Conservation (phyloP, 2,797 vertebrate species). For the Nannoperca obscura region DNA sequence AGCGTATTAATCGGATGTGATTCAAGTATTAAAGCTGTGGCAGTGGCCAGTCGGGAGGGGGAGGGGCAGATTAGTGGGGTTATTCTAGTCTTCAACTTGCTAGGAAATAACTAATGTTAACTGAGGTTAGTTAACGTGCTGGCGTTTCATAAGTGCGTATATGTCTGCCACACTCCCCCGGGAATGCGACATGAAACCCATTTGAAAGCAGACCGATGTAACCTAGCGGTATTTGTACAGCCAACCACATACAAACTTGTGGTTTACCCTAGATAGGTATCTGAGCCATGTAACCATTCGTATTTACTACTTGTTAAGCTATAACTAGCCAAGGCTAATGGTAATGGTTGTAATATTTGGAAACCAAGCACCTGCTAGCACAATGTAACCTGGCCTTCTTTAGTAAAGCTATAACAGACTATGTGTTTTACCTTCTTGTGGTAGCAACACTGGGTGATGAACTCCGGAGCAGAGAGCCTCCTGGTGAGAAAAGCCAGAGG, state of each 20-base stretch:
- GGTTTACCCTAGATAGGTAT: background rate
- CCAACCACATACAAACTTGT: background rate
- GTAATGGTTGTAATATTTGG: background rate
- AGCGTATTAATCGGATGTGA: conserved; percentile 48
- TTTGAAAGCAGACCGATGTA: conserved; percentile 9
- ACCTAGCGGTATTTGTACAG: background rate
- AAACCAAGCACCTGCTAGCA: conserved; percentile 21
- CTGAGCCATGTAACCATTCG: background rate
- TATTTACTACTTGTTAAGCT: background rate
- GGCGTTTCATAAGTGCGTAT: background rate
- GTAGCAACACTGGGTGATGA: conserved; percentile 76
- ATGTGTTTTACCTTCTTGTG: conserved; percentile 81
- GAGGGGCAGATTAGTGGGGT: conserved; percentile 39
- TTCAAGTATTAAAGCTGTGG: conserved; percentile 40
- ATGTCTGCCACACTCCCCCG: background rate
- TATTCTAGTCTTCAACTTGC: background rate
- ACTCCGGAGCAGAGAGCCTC: conserved; percentile 77
- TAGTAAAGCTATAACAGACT: background rate
- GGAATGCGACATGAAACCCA: background rate
- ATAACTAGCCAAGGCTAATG: too few relatives aligned
- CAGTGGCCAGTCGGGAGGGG: conserved; percentile 20
- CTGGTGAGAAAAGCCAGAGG: conserved; percentile 75
- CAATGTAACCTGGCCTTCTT: too few relatives aligned
- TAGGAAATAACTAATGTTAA: background rate
- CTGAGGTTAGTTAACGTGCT: background rate